phyloP scores from a whole-genome alignment of 2,888 invertebrate genomes.

The Hofmannophila pseudospretella region DNA sequence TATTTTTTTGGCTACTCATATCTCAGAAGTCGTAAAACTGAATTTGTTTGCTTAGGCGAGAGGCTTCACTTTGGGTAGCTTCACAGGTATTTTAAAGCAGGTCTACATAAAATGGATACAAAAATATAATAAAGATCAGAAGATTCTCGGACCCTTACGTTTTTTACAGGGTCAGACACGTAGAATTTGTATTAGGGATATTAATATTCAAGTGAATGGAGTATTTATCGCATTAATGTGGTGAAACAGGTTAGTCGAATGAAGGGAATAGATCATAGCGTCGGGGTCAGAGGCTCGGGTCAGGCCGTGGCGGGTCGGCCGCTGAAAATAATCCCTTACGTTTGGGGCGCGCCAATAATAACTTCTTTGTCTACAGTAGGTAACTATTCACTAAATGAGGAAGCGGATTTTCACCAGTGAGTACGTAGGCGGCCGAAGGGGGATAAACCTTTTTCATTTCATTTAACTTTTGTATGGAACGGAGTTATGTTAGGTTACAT shows the following conservation, averaged over 20 bases:
- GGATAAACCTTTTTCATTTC: too few relatives aligned
- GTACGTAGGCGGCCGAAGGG: too few relatives aligned
- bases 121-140: too few relatives aligned
- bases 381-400: constrained; percentile 1
- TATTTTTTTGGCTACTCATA: neutral
- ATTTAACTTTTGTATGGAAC: too few relatives aligned
- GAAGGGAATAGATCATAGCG: constrained; percentile 58
- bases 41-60: constrained; percentile 6
- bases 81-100: too few relatives aligned
- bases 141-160: too few relatives aligned
- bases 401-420: too few relatives aligned
- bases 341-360: constrained; percentile 37
- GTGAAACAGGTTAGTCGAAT: constrained; percentile 63
- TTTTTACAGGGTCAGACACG: neutral
- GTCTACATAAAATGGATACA: too few relatives aligned
- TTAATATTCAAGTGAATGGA: constrained; percentile 48
- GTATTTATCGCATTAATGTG: constrained; percentile 54
- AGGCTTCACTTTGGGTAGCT: too few relatives aligned
- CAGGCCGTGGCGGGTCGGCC: constrained; percentile 51
- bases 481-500: too few relatives aligned
- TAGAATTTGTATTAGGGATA: neutral
- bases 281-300: constrained; percentile 63
- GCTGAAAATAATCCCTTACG: constrained; percentile 54
- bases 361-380: constrained; percentile 22
- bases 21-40: constrained; percentile 2